These are phyloP conservation scores for Philopotamus ludificatus DNA, from an alignment of 1,140 invertebrate species.

Conservation along the genomic window DNA sequence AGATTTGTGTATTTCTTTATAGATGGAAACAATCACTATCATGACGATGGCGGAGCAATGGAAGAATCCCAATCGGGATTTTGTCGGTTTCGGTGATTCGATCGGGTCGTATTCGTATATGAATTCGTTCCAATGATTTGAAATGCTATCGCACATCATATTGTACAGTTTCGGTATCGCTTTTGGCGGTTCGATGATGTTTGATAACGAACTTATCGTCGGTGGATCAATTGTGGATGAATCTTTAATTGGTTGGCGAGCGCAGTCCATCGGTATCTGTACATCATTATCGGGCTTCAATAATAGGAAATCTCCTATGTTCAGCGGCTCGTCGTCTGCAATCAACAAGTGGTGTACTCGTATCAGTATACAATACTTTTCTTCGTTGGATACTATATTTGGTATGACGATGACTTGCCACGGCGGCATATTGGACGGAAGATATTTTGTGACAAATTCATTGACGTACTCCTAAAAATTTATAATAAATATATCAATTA, in stretches of 20 bases:
- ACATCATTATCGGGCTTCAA: constrained; percentile 54
- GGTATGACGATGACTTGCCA: constrained; percentile 81
- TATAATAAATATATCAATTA: background rate
- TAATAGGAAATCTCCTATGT: constrained; percentile 72
- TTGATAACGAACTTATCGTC: constrained; percentile 56
- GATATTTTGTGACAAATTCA: constrained; percentile 74
- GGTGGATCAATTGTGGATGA: constrained; percentile 35
- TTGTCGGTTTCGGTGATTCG: constrained; percentile 65
- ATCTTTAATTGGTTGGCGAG: background rate
- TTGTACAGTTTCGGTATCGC: constrained; percentile 66
- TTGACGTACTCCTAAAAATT: constrained; percentile 70
- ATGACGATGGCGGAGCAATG: constrained; percentile 60
- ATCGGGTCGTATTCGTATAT: constrained; percentile 74
- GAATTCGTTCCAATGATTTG: constrained; percentile 78
- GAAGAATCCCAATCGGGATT: constrained; percentile 60
- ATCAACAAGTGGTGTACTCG: constrained; percentile 75
- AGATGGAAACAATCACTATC: constrained; percentile 59
- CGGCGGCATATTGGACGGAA: constrained; percentile 66
- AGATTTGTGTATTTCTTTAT: constrained; percentile 59
- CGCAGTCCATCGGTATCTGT: background rate
- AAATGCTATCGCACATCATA: constrained; percentile 65
- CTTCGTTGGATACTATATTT: constrained; percentile 52
- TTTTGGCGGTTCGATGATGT: constrained; percentile 61
- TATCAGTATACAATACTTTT: constrained; percentile 70
- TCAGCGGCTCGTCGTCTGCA: constrained; percentile 65